phyloP scores from a whole-genome alignment of 2,113 vertebrate species.

The Chamaea fasciata region DNA sequence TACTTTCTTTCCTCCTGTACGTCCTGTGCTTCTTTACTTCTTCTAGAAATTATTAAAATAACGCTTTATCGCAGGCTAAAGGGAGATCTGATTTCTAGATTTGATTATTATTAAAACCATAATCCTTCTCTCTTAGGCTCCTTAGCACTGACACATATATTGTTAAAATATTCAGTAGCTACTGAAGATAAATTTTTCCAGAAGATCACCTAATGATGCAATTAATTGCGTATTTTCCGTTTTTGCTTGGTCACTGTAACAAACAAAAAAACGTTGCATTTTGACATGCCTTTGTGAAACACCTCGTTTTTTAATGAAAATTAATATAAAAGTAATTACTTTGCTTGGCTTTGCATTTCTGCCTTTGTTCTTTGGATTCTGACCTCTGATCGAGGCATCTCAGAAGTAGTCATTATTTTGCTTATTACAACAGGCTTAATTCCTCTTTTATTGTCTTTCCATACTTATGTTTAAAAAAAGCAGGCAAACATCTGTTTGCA shows the following conservation, averaged over 20 bases:
- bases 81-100: constrained; percentile 22
- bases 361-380: neutral
- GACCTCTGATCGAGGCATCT: neutral
- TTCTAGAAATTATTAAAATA: neutral
- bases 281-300: neutral
- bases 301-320: neutral
- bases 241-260: neutral
- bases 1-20: neutral
- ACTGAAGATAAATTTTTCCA: constrained; percentile 20
- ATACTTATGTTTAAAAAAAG: constrained; percentile 14
- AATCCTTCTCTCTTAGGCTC: constrained; percentile 2
- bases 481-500: constrained; percentile 13
- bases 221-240: constrained; percentile 23
- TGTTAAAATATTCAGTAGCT: constrained; percentile 46
- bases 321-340: neutral
- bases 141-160: neutral
- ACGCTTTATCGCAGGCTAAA: neutral
- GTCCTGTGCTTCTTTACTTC: neutral
- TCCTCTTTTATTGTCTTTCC: neutral
- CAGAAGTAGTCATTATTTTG: neutral
- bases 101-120: constrained; percentile 17
- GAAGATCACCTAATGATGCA: neutral
- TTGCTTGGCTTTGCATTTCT: neutral
- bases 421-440: neutral
- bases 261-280: neutral